Percentiles rank a stretch among this genome's conserved stretches.
Evolutionary conservation across 1,140 invertebrate species (phyloP).

Genomic region (Dreissena polymorpha): DNA sequence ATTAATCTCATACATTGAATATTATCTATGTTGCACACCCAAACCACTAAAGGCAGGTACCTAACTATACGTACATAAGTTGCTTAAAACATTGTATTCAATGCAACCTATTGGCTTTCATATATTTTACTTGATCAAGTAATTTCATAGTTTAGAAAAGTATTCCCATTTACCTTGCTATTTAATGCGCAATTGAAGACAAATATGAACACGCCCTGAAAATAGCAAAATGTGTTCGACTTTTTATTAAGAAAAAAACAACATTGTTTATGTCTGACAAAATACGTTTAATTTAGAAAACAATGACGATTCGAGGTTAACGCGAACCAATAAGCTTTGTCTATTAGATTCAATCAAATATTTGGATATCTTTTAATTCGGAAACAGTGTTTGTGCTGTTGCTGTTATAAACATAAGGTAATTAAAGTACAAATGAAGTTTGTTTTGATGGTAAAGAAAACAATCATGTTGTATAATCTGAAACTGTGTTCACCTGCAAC

Average conservation of each 20-base stretch:
- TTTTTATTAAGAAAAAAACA: too few relatives aligned
- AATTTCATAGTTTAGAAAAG: too few relatives aligned
- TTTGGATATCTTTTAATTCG: background rate
- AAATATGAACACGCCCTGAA: slow-evolving; percentile 39
- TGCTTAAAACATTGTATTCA: too few relatives aligned
- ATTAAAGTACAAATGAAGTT: background rate
- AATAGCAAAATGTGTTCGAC: background rate
- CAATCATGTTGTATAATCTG: background rate
- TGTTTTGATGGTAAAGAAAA: background rate
- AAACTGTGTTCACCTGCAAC: slow-evolving; percentile 18
- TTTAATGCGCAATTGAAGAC: slow-evolving; percentile 27
- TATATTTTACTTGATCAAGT: too few relatives aligned
- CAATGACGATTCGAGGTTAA: background rate
- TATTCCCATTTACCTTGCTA: slow-evolving; percentile 3
- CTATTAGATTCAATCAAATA: background rate
- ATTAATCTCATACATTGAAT: too few relatives aligned
- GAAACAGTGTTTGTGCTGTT: too few relatives aligned
- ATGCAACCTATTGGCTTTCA: too few relatives aligned
- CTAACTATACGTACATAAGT: too few relatives aligned
- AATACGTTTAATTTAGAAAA: background rate
- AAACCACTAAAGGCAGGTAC: too few relatives aligned
- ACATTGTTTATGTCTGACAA: too few relatives aligned
- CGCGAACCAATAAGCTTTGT: background rate
- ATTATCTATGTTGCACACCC: too few relatives aligned
- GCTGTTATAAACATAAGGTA: background rate